phyloP scores from a whole-genome alignment of 2,113 vertebrate genomes.

The Oreocharis arfaki region DNA sequence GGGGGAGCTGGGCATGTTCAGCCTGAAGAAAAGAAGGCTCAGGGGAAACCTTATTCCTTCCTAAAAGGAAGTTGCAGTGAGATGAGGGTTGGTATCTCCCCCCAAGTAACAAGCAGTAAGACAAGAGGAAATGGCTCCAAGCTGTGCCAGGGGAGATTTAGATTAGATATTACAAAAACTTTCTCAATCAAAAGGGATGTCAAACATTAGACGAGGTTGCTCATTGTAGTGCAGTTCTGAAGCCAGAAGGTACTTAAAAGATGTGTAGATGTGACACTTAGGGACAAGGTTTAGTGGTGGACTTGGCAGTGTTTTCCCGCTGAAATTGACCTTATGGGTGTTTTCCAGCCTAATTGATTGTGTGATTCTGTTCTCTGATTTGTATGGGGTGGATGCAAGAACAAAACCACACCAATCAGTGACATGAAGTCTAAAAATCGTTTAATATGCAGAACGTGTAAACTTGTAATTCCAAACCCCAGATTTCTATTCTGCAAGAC shows the following conservation, averaged over 20 bases:
- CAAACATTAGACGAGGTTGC: background rate
- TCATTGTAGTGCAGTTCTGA: background rate
- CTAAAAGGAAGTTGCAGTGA: background rate
- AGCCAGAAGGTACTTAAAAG: background rate
- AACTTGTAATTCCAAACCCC: background rate
- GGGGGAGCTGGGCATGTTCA: background rate
- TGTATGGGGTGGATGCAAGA: background rate
- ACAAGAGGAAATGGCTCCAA: background rate
- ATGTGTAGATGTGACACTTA: background rate
- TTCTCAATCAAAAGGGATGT: background rate
- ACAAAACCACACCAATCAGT: background rate
- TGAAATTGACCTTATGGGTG: background rate
- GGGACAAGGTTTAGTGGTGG: background rate
- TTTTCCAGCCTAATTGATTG: background rate
- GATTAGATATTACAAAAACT: rapidly evolving
- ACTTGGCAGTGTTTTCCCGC: rapidly evolving
- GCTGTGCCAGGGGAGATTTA: background rate
- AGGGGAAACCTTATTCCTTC: background rate
- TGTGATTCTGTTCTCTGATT: background rate
- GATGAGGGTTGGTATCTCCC: background rate
- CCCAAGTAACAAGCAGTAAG: background rate
- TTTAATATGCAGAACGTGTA: background rate
- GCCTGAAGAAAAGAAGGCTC: background rate
- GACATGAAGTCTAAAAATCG: background rate
- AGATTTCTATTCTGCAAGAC: background rate